A percentile compares a stretch with the other conserved stretches of the same genome.
phyloP scores from a whole-genome alignment of 2,113 vertebrate genomes.

The Crotalus viridis region DNA sequence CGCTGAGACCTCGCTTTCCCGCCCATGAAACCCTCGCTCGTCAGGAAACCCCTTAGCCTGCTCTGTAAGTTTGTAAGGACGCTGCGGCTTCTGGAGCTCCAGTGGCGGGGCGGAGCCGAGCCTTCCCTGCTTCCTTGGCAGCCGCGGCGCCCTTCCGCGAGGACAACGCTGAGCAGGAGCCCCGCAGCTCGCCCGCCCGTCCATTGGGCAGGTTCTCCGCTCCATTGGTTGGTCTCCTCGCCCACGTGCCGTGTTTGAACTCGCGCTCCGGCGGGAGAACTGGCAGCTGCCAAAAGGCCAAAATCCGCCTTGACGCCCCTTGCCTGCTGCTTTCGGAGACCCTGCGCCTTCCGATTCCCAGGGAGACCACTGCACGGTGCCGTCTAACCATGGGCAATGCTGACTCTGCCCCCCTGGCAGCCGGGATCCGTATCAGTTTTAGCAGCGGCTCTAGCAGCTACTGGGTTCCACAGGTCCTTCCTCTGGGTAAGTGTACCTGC shows the following conservation, averaged over 20 bases:
- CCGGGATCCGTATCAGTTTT: background rate
- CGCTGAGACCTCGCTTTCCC: background rate
- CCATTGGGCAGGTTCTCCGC: background rate
- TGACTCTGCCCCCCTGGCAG: slow-evolving; percentile 42
- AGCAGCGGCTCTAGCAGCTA: background rate
- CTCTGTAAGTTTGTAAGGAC: background rate
- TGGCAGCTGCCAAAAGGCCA: background rate
- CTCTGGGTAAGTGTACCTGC: background rate
- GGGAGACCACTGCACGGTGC: background rate
- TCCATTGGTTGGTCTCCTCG: background rate
- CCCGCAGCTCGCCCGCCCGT: background rate
- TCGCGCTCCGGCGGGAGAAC: slow-evolving; percentile 12
- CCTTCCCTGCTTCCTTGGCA: background rate
- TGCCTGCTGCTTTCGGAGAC: background rate
- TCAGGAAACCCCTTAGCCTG: background rate
- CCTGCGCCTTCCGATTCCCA: background rate
- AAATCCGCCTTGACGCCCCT: background rate
- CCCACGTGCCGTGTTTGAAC: slow-evolving; percentile 29
- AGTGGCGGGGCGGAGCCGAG: no score
- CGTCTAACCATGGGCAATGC: slow-evolving; percentile 50
- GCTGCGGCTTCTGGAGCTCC: background rate
- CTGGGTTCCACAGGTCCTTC: background rate
- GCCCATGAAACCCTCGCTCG: background rate
- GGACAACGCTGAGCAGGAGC: background rate
- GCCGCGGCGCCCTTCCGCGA: background rate